phyloP scores from a whole-genome alignment of 2,888 invertebrate genomes.

The Troilus luridus region DNA sequence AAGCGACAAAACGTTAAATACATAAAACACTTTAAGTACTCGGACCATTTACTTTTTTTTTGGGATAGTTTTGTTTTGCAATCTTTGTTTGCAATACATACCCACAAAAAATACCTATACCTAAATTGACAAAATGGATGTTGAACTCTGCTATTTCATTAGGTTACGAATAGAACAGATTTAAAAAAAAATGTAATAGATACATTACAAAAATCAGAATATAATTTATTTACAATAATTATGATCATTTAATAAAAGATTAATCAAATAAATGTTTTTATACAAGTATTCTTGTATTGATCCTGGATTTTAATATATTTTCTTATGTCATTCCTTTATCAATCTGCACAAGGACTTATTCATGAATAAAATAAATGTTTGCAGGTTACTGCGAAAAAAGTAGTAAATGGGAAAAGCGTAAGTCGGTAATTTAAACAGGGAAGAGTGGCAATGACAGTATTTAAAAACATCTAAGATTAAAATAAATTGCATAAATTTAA shows the following conservation, averaged over 20 bases:
- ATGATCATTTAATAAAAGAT: no score
- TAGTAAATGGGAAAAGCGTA: neutral
- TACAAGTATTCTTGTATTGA: no score
- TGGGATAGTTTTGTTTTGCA: no score
- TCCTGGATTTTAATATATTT: neutral
- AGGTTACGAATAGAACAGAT: neutral
- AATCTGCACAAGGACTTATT: neutral
- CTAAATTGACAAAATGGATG: neutral
- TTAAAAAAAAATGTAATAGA: neutral
- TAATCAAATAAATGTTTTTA: no score
- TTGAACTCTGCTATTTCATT: constrained; percentile 13
- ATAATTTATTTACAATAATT: no score
- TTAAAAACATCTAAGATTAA: no score
- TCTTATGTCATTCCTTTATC: neutral
- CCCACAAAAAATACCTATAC: no score
- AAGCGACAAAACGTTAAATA: no score
- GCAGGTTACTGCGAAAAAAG: neutral
- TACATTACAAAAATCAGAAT: no score
- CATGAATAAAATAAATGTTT: neutral
- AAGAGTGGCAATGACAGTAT: neutral
- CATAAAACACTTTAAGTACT: no score
- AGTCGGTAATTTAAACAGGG: neutral
- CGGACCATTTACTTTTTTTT: no score
- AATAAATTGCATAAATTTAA: neutral
- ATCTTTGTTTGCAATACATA: no score